A percentile compares a stretch with the other conserved stretches of the same genome.
These are phyloP conservation scores for Ceratina australensis DNA, from an alignment of 1,140 invertebrate species.

Conservation along the genomic window DNA sequence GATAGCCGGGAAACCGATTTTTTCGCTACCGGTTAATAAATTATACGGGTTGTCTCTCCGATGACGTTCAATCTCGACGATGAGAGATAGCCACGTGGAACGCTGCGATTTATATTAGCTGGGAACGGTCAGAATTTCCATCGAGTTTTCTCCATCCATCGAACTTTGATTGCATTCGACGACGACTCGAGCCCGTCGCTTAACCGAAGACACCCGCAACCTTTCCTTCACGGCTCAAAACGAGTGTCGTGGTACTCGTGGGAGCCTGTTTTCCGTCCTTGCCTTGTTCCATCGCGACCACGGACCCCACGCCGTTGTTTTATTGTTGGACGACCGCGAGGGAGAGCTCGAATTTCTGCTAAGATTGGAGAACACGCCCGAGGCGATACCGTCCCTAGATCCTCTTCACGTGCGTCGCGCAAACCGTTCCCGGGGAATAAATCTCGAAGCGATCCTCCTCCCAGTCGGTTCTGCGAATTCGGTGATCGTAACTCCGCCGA, in stretches of 20 bases:
- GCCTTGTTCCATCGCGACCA: conserved; percentile 59
- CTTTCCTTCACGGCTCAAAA: conserved; percentile 64
- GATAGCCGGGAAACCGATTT: neutral
- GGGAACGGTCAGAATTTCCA: neutral
- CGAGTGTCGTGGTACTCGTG: conserved; percentile 66
- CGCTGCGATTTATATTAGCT: neutral
- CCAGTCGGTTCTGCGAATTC: neutral
- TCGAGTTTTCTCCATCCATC: neutral
- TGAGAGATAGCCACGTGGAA: neutral
- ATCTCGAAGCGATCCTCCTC: neutral
- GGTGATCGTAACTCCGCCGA: neutral
- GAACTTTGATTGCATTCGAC: conserved; percentile 38
- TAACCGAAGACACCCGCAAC: conserved; percentile 56
- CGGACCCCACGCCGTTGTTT: conserved; percentile 62
- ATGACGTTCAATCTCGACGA: neutral
- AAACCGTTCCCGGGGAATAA: conserved; percentile 13
- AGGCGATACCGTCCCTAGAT: conserved; percentile 44
- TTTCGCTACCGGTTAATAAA: neutral
- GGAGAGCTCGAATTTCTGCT: conserved; percentile 67
- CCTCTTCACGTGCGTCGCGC: conserved; percentile 23
- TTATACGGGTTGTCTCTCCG: neutral
- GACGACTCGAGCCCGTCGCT: conserved; percentile 48
- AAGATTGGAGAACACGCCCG: conserved; percentile 56
- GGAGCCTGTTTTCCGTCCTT: conserved; percentile 69
- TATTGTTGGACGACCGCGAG: conserved; percentile 62